Evolutionary conservation across 2,113 vertebrate genomes (phyloP), one percentile per base, ranked within the genome.

Genomic region (Syngnathus floridae): DNA sequence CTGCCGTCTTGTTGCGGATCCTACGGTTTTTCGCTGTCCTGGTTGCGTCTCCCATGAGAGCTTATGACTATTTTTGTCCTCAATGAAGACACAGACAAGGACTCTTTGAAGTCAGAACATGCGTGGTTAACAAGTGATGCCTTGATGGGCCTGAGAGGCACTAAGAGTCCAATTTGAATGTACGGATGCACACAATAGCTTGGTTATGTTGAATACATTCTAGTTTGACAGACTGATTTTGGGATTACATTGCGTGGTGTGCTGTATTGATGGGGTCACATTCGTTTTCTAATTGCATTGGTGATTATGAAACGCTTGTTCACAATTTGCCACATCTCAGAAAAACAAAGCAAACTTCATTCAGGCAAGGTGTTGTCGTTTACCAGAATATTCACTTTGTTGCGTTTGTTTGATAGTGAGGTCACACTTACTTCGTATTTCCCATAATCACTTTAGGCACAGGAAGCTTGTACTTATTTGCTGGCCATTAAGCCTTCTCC

Each of bases 21-120:
- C 4, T 55, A 51, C 16, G 26, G 21, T 37, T 59, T 59, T 60
- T 60, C n/a, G 8, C 40, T 70, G 71, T 70, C 61, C 71, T 75
- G 40, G 66, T 74, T 79, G 74, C 70, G 71, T 71, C 69, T 82
- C 74, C 75, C 75, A 65, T 61, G 80, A 76, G 78, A 79, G 41
- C 57, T 64, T 62, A 40, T 13, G 16, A 65, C 74, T 76, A 67
- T 79, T 79, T 78, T 46, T 72, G 64, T 70, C 55, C 52, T 45
- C 7, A 16, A 7, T 52, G 54, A 58, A 56, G 66, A 74, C 13
- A 21, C 60, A 26, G n/a, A 43, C 12, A 66, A 71, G 69, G 61
- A 70, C 38, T 36, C 51, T 70, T 46, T 54, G 0, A 60, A 67
- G 45, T n/a, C n/a, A 52, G n/a, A n/a, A 19, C 31, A 56, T 41